phyloP scores from a whole-genome alignment of 1,140 invertebrate species.

The Whitmania pigra region DNA sequence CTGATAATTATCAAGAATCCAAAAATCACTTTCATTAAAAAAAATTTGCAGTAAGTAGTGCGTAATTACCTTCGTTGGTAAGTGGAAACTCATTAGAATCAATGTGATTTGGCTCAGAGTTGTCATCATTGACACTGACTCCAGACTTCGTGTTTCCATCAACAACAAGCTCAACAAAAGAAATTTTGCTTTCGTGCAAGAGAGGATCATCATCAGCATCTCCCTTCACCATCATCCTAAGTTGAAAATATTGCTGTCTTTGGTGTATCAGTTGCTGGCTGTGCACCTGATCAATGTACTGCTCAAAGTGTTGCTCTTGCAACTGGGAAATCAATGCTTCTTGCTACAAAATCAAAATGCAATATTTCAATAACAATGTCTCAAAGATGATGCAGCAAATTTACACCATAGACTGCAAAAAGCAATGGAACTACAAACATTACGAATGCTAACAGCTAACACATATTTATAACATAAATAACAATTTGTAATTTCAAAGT shows the following conservation, averaged over 20 bases:
- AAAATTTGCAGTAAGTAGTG: too few species aligned
- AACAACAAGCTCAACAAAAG: background rate
- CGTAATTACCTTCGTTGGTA: too few species aligned
- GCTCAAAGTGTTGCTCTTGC: slow-evolving; percentile 93
- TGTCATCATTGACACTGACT: slow-evolving; percentile 1
- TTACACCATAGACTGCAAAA: too few species aligned
- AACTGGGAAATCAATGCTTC: slow-evolving; percentile 76
- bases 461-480: background rate
- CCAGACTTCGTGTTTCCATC: background rate
- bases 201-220: too few species aligned
- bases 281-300: slow-evolving; percentile 80
- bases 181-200: too few species aligned
- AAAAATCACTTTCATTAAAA: too few species aligned
- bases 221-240: background rate
- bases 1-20: too few species aligned
- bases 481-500: slow-evolving; percentile 9
- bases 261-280: slow-evolving; percentile 45
- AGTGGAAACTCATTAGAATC: slow-evolving; percentile 1
- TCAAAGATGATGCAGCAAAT: too few species aligned
- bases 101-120: background rate
- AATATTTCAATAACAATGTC: background rate
- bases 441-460: background rate
- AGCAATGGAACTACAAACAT: background rate
- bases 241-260: slow-evolving; percentile 32
- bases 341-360: slow-evolving; percentile 52